phyloP scores from a whole-genome alignment of 2,888 invertebrate species.

The Adineta ricciae region DNA sequence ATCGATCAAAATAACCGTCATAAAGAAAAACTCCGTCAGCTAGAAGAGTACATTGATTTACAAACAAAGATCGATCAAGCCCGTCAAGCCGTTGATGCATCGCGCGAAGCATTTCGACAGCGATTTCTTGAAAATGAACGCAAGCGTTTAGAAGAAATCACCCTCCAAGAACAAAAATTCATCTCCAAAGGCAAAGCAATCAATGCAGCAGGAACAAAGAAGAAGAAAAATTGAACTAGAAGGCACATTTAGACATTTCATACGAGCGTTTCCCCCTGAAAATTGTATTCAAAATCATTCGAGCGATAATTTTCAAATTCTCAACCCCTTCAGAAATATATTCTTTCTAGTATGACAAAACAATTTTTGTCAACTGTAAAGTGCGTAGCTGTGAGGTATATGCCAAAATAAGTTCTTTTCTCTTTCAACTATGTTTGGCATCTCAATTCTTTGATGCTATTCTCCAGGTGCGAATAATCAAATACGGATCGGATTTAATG shows the following conservation, averaged over 20 bases:
- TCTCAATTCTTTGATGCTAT: neutral
- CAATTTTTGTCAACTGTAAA: no score
- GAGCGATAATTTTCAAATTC: no score
- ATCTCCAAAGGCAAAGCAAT: neutral
- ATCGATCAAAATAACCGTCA: conserved; percentile 43
- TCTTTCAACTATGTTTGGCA: no score
- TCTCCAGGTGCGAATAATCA: neutral
- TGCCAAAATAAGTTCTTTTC: no score
- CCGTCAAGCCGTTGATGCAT: neutral
- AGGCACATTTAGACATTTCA: no score
- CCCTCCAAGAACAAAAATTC: conserved; percentile 39
- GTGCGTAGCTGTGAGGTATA: no score
- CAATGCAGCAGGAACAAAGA: neutral
- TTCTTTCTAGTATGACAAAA: no score
- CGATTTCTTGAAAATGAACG: conserved; percentile 45
- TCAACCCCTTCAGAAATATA: no score
- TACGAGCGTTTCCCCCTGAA: no score
- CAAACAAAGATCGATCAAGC: conserved; percentile 37
- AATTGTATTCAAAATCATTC: no score
- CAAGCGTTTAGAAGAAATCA: conserved; percentile 42
- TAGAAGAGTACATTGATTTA: conserved; percentile 44
- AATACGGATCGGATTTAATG: neutral
- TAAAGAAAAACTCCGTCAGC: conserved; percentile 43
- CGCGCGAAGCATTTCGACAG: conserved; percentile 44
- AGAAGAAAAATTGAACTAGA: no score